Conservation (phyloP, 1,140 invertebrate genomes). For the Caenorhabditis elegans region DNA sequence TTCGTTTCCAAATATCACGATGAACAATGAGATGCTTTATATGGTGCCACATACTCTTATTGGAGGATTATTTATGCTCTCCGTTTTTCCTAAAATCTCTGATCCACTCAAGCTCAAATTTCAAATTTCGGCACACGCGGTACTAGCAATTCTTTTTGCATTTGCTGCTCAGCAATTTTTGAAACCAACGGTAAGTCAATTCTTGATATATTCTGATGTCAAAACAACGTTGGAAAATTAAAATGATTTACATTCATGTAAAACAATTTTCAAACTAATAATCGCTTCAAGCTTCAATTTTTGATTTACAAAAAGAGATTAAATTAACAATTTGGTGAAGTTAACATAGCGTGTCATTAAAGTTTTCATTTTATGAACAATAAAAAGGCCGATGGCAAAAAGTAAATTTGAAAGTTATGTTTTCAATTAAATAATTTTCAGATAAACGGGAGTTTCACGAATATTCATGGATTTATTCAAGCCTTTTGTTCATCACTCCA, state of each 20-base stretch:
- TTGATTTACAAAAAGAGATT: too few species aligned
- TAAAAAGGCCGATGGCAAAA: too few species aligned
- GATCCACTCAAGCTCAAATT: not conserved
- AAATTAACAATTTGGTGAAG: too few species aligned
- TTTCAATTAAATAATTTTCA: slow-evolving; percentile 21
- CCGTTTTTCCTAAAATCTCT: not conserved
- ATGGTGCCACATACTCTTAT: slow-evolving; percentile 16
- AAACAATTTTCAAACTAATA: too few species aligned
- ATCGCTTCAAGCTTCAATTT: too few species aligned
- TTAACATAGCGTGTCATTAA: too few species aligned
- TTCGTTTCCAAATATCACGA: not conserved
- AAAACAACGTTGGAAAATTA: too few species aligned
- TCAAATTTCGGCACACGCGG: slow-evolving; percentile 21
- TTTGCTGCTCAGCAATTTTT: not conserved
- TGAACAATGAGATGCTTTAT: not conserved
- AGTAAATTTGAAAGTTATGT: too few species aligned
- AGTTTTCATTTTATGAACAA: too few species aligned
- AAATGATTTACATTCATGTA: too few species aligned
- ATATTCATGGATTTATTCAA: slow-evolving; percentile 43
- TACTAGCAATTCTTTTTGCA: not conserved
- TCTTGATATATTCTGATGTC: not conserved
- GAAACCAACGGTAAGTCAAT: slow-evolving; percentile 22
- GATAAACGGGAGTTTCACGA: slow-evolving; percentile 38
- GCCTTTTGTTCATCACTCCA: slow-evolving; percentile 39
- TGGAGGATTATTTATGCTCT: not conserved